Percentiles rank a stretch among this genome's conserved stretches.
These are phyloP conservation scores for Epistrophe grossulariae DNA, from an alignment of 2,888 invertebrate species.

Conservation along the genomic window DNA sequence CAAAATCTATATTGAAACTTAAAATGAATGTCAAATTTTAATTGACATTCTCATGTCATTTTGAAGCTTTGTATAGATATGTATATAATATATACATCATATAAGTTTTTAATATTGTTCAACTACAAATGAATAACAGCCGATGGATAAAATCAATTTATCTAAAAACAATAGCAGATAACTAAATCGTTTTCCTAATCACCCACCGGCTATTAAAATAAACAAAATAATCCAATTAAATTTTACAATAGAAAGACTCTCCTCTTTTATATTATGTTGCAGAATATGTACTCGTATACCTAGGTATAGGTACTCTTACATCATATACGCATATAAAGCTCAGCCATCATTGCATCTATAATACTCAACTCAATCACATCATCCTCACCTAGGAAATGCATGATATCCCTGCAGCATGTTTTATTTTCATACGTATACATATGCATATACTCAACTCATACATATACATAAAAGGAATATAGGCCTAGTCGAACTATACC, in stretches of 20 bases:
- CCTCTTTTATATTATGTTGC: constrained; percentile 13
- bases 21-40: background rate
- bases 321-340: constrained; percentile 10
- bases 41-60: constrained; percentile 4
- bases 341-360: constrained; percentile 48
- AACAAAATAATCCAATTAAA: constrained; percentile 69
- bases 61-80: too few relatives aligned
- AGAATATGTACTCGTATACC: background rate
- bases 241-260: constrained; percentile 51
- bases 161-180: constrained; percentile 40
- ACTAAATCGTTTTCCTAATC: constrained; percentile 62
- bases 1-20: background rate
- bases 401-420: constrained; percentile 45
- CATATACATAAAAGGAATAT: too few relatives aligned
- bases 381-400: constrained; percentile 24
- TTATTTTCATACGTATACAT: background rate
- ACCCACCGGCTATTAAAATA: constrained; percentile 59
- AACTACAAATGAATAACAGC: background rate
- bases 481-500: too few relatives aligned
- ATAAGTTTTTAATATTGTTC: background rate
- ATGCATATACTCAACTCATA: too few relatives aligned
- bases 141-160: constrained; percentile 41
- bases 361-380: constrained; percentile 59
- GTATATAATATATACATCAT: too few relatives aligned
- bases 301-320: background rate